Percentiles rank a stretch among this genome's conserved stretches.
Conservation (phyloP, 2,113 vertebrate species). For the Tautogolabrus adspersus region DNA sequence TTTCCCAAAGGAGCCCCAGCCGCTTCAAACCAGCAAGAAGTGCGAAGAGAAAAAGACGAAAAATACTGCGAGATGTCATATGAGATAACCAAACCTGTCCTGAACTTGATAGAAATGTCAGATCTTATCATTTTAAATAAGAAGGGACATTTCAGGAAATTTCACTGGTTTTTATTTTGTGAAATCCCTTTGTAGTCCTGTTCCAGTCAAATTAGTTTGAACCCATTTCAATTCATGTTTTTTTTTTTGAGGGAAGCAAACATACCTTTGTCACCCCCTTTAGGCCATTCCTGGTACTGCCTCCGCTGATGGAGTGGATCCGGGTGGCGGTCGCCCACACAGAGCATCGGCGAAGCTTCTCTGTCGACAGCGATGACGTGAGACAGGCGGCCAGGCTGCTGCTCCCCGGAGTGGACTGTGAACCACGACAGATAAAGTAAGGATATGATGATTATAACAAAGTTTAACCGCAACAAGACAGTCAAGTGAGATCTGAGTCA, state of each 20-base stretch:
- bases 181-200: too few relatives aligned
- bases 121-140: neutral
- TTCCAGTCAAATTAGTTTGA: too few relatives aligned
- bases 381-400: constrained; percentile 95
- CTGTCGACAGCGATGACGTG: constrained; percentile 97
- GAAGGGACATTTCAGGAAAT: neutral
- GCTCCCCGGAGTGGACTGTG: constrained; percentile 97
- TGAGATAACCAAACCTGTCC: neutral
- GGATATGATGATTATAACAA: constrained; percentile 30
- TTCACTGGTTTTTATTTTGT: too few relatives aligned
- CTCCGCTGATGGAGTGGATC: constrained; percentile 99
- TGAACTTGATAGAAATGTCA: neutral
- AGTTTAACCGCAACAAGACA: too few relatives aligned
- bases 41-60: too few relatives aligned
- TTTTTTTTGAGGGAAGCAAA: too few relatives aligned
- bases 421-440: constrained; percentile 96
- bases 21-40: neutral
- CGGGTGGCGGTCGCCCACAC: constrained; percentile 96
- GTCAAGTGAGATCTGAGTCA: neutral
- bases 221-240: too few relatives aligned
- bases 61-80: neutral
- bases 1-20: neutral
- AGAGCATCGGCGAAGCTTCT: constrained; percentile 95
- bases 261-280: constrained; percentile 16
- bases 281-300: constrained; percentile 97